These are phyloP conservation scores for Epiperipatus broadwayi DNA, from an alignment of 2,888 invertebrate genomes.

Conservation along the genomic window DNA sequence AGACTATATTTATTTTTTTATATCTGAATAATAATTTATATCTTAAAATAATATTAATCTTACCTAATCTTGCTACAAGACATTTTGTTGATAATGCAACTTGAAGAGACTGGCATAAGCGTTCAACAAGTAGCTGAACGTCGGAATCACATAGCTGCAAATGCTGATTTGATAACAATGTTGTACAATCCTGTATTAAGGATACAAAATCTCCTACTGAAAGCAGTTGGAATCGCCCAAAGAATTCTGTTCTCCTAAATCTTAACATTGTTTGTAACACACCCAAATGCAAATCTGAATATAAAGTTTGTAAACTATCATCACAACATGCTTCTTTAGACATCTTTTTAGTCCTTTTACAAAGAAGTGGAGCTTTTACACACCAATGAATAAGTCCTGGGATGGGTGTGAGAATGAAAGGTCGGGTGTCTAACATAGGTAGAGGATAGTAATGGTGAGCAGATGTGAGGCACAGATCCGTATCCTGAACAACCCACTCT, in stretches of 20 bases:
- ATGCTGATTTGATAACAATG: too few relatives aligned
- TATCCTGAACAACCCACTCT: slow-evolving; percentile 47
- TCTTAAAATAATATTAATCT: too few relatives aligned
- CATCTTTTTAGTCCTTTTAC: slow-evolving; percentile 8
- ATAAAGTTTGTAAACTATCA: slow-evolving; percentile 29
- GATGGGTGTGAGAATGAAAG: slow-evolving; percentile 59
- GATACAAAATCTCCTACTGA: too few relatives aligned
- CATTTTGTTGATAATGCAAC: slow-evolving; percentile 56
- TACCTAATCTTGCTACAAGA: slow-evolving; percentile 55
- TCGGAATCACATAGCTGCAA: too few relatives aligned
- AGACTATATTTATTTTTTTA: too few relatives aligned
- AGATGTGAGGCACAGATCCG: slow-evolving; percentile 45
- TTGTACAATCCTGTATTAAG: too few relatives aligned
- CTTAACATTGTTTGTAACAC: slow-evolving; percentile 30
- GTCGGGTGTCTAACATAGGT: slow-evolving; percentile 46
- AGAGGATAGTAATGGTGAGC: too few relatives aligned
- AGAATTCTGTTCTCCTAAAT: slow-evolving; percentile 9
- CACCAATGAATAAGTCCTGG: slow-evolving; percentile 59
- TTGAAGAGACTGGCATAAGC: slow-evolving; percentile 63
- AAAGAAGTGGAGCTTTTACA: slow-evolving; percentile 42
- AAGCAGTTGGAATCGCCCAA: too few relatives aligned
- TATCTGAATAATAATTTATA: too few relatives aligned
- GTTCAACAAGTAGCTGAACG: slow-evolving; percentile 44
- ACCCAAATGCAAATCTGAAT: slow-evolving; percentile 46
- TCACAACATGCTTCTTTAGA: slow-evolving; percentile 10